phyloP scores from a whole-genome alignment of 2,797 vertebrate species.

The Diceros bicornis region DNA sequence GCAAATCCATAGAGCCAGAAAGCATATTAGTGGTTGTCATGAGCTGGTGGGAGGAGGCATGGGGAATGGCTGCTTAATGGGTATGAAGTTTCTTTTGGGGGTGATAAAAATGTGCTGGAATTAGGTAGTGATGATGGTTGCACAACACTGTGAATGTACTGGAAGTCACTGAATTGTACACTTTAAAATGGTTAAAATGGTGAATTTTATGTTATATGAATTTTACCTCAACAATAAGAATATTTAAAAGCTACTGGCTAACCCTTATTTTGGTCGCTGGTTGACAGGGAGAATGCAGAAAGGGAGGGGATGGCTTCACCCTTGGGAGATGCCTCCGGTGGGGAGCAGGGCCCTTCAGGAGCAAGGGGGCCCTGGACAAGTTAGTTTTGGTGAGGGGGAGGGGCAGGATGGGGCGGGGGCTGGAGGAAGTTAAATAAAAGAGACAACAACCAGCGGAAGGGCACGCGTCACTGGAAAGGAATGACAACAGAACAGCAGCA shows the following conservation, averaged over 20 bases:
- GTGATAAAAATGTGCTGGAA: neutral
- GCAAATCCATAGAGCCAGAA: neutral
- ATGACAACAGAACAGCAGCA: neutral
- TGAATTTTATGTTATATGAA: neutral
- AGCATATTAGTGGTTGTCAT: too few relatives aligned
- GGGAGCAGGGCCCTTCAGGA: neutral
- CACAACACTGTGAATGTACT: neutral
- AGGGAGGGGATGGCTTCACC: rapidly evolving
- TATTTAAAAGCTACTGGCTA: neutral
- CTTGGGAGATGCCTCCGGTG: neutral
- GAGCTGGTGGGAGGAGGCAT: rapidly evolving
- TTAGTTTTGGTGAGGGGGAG: neutral
- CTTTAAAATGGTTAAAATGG: neutral
- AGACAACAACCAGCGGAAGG: neutral
- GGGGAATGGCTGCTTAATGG: neutral
- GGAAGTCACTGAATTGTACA: neutral
- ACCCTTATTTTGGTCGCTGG: neutral
- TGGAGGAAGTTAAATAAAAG: neutral
- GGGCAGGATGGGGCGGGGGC: neutral
- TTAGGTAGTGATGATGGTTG: neutral
- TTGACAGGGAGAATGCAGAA: neutral
- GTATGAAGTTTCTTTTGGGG: neutral
- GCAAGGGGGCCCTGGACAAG: neutral
- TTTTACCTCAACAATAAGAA: too few relatives aligned
- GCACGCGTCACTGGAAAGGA: too few relatives aligned